A percentile compares a stretch with the other conserved stretches of the same genome.
These are phyloP conservation scores for Limosa lapponica DNA, from an alignment of 2,797 vertebrate genomes.

Conservation along the genomic window DNA sequence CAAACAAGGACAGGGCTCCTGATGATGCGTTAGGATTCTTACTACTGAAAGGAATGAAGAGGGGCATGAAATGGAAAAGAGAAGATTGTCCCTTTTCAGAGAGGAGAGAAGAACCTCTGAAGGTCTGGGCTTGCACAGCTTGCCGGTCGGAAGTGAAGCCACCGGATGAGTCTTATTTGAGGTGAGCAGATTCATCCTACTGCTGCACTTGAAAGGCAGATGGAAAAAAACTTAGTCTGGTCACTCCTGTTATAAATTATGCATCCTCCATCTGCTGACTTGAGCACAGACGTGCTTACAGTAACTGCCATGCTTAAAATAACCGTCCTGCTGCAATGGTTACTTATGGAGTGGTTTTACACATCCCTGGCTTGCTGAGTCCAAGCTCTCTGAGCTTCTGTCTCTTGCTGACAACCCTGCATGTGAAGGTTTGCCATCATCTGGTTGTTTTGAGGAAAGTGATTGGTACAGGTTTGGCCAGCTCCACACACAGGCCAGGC, in stretches of 20 bases:
- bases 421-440: background rate
- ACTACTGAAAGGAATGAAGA: background rate
- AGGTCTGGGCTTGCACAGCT: background rate
- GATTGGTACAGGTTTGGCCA: background rate
- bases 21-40: background rate
- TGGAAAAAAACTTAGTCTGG: conserved; percentile 18
- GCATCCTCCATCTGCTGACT: conserved; percentile 61
- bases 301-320: background rate
- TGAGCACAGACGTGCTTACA: background rate
- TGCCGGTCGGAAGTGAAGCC: background rate
- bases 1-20: background rate
- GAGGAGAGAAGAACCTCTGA: background rate
- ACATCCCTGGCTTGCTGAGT: background rate
- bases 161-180: background rate
- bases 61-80: background rate
- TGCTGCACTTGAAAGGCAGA: background rate
- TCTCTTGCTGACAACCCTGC: background rate
- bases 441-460: background rate
- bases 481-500: background rate
- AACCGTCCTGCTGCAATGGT: background rate
- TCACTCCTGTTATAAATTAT: conserved; percentile 49
- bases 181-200: background rate
- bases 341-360: background rate
- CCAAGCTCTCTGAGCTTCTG: background rate
- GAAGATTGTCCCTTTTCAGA: background rate